Evolutionary conservation across 2,113 vertebrate species (phyloP).

Genomic region (Pristiophorus japonicus): DNA sequence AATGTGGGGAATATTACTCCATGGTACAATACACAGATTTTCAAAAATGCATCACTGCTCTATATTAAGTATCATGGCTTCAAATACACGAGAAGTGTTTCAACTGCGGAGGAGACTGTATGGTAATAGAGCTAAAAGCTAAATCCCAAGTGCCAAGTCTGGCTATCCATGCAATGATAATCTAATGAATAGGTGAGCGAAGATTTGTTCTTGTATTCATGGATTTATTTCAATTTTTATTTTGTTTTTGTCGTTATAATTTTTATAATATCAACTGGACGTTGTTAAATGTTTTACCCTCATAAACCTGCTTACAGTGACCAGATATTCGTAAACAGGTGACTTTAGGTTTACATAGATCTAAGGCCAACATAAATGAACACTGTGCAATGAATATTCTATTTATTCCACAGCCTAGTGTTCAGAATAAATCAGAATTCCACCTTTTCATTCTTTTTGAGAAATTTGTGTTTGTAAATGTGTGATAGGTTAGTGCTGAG

Average conservation of each 20-base stretch:
- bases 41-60: neutral
- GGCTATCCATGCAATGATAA: neutral
- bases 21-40: neutral
- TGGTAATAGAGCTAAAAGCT: neutral
- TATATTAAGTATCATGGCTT: neutral
- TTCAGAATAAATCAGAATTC: neutral
- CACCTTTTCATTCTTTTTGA: neutral
- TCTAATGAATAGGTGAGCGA: neutral
- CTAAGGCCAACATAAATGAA: neutral
- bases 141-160: neutral
- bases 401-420: neutral
- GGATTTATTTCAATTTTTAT: neutral
- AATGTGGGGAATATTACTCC: neutral
- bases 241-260: no score
- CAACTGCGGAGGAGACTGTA: neutral
- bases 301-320: neutral
- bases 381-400: neutral
- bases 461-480: neutral
- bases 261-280: neutral
- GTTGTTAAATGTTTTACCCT: neutral
- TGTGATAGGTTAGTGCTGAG: neutral
- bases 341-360: neutral
- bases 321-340: neutral
- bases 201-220: neutral
- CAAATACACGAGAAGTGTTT: neutral